Percentiles rank a stretch among this genome's conserved stretches.
Conservation (phyloP, 2,113 vertebrate genomes). For the Proteles cristata region DNA sequence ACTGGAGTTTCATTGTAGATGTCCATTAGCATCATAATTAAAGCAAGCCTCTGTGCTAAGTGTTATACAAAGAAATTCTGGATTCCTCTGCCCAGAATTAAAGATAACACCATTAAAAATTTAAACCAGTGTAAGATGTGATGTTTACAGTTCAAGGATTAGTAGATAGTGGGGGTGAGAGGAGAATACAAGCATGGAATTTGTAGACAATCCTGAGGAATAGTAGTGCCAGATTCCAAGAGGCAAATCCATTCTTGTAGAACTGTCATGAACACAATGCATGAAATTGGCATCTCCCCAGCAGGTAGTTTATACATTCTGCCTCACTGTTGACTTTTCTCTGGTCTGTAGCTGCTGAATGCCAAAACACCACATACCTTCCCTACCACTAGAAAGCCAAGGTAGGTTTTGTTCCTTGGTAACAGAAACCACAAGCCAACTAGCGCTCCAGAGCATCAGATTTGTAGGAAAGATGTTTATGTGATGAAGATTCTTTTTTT, state of each 20-base stretch:
- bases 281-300: neutral
- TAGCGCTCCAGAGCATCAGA: neutral
- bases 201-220: neutral
- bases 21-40: neutral
- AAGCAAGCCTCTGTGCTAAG: neutral
- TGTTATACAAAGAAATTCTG: neutral
- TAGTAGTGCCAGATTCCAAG: neutral
- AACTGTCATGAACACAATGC: neutral
- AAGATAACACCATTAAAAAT: neutral
- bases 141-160: neutral
- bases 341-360: slow-evolving; percentile 32
- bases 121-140: neutral
- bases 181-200: neutral
- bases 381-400: neutral
- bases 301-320: neutral
- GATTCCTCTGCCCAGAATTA: neutral
- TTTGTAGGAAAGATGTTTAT: slow-evolving; percentile 70
- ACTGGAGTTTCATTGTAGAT: neutral
- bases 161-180: neutral
- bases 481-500: slow-evolving; percentile 14
- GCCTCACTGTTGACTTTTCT: neutral
- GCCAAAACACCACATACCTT: neutral
- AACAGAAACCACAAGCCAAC: neutral
- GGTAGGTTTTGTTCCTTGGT: neutral
- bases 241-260: neutral